These are phyloP conservation scores for Dendrolimus houi DNA, from an alignment of 2,888 invertebrate species.

Conservation along the genomic window DNA sequence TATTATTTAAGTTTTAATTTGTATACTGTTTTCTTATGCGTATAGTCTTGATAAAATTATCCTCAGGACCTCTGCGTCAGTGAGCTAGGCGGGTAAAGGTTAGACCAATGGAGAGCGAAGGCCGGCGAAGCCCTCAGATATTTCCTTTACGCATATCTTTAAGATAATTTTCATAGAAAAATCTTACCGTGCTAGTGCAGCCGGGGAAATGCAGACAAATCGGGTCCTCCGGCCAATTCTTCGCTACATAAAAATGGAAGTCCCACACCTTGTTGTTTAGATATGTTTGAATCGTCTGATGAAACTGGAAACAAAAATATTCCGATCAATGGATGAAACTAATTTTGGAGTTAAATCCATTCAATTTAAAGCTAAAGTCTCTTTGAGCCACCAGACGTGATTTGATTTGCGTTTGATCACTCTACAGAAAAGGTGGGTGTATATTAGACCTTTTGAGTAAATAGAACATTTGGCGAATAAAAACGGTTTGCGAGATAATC, in stretches of 20 bases:
- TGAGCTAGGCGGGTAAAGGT: too few relatives aligned
- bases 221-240: constrained; percentile 90
- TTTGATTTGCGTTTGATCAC: constrained; percentile 11
- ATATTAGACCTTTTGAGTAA: too few relatives aligned
- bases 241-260: constrained; percentile 92
- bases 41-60: too few relatives aligned
- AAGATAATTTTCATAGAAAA: neutral
- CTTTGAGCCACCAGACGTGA: constrained; percentile 1
- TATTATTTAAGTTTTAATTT: too few relatives aligned
- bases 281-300: constrained; percentile 93
- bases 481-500: too few relatives aligned
- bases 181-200: constrained; percentile 88
- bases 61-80: too few relatives aligned
- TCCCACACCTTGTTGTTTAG: constrained; percentile 92
- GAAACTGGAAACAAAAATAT: constrained; percentile 80
- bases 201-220: constrained; percentile 92
- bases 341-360: neutral
- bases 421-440: too few relatives aligned
- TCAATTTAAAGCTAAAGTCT: neutral
- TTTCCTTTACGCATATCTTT: too few relatives aligned
- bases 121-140: too few relatives aligned
- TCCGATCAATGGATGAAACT: neutral
- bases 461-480: too few relatives aligned
- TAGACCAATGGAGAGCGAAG: too few relatives aligned
- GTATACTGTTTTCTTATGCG: too few relatives aligned